phyloP scores from a whole-genome alignment of 2,888 invertebrate species.

The Trachelus troglodyta region DNA sequence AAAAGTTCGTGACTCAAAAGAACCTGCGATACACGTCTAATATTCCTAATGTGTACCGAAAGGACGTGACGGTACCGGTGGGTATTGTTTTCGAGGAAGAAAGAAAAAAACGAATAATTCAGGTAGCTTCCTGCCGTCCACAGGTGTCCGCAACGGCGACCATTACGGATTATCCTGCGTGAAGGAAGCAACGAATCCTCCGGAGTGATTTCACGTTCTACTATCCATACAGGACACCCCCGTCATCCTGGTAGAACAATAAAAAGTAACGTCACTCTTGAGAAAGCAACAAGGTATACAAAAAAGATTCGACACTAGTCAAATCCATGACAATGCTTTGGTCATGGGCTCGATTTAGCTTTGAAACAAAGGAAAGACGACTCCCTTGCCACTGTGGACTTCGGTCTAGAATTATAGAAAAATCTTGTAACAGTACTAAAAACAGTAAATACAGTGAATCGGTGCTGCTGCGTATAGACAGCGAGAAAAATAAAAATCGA shows the following conservation, averaged over 20 bases:
- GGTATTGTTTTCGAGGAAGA: neutral
- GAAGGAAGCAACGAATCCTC: neutral
- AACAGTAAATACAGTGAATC: neutral
- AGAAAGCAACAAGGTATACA: neutral
- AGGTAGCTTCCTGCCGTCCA: neutral
- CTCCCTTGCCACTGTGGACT: neutral
- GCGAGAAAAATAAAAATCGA: constrained; percentile 10
- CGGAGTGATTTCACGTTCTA: neutral
- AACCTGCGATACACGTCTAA: neutral
- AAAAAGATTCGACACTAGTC: neutral
- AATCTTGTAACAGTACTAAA: neutral
- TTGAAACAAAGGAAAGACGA: neutral
- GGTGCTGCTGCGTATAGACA: neutral
- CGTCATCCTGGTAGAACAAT: neutral
- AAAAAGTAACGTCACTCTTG: neutral
- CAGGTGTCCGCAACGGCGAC: neutral
- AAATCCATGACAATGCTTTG: neutral
- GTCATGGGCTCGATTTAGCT: neutral
- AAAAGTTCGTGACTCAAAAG: neutral
- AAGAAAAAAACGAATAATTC: neutral
- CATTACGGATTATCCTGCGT: neutral
- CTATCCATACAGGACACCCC: neutral
- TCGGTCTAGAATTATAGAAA: neutral
- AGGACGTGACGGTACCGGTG: neutral
- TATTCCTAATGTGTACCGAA: neutral